Evolutionary conservation across 92 coral and sea anemone species (phyloP).

Genomic region (Zoanthus solanderi): DNA sequence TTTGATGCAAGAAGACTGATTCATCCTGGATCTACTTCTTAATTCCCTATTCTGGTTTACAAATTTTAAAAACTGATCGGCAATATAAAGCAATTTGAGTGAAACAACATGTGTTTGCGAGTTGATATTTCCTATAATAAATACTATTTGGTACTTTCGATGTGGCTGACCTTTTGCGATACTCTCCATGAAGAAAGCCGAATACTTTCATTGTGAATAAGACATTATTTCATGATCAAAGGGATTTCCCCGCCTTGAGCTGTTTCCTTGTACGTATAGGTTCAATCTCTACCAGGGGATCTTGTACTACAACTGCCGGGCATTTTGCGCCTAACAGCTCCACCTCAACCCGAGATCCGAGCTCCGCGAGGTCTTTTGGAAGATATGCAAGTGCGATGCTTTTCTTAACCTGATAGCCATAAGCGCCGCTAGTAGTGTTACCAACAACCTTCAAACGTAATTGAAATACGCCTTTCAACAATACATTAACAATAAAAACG

Average conservation of each 20-base stretch:
- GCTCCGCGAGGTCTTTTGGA: constrained; percentile 84
- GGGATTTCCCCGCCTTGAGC: constrained; percentile 67
- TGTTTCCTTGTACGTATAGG: constrained; percentile 83
- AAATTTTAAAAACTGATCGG: too few species aligned
- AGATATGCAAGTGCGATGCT: constrained; percentile 90
- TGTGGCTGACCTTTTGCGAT: not conserved
- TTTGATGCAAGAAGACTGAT: too few species aligned
- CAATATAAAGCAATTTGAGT: too few species aligned
- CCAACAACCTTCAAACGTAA: constrained; percentile 83
- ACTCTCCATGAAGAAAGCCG: not conserved
- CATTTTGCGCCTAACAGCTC: constrained; percentile 87
- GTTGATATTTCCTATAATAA: too few species aligned
- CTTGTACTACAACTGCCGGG: constrained; percentile 90
- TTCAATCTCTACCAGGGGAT: constrained; percentile 93
- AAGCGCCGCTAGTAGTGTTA: constrained; percentile 90
- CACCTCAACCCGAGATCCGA: constrained; percentile 94
- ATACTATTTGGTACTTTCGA: too few species aligned
- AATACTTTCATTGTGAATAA: not conserved
- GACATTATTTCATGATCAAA: not conserved
- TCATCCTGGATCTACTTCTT: too few species aligned
- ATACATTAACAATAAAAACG: too few species aligned
- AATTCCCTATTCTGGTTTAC: too few species aligned
- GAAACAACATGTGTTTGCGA: too few species aligned
- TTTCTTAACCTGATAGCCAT: constrained; percentile 86
- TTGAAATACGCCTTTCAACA: not conserved